phyloP scores from a whole-genome alignment of 2,888 invertebrate species.

The Pseudococcus viburni region DNA sequence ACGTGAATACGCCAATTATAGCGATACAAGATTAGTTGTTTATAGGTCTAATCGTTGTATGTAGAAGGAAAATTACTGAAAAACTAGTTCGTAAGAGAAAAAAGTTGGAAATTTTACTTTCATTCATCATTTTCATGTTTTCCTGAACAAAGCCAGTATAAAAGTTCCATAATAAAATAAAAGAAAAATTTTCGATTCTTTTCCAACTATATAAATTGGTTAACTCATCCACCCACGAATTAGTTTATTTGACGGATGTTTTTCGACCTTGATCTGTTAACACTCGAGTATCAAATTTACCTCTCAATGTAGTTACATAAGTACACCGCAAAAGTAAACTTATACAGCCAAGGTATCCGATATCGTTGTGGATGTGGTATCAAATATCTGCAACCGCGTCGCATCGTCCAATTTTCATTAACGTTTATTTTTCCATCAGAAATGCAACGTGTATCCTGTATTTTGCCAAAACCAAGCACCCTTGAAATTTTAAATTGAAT shows the following conservation, averaged over 20 bases:
- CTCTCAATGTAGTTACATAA: background rate
- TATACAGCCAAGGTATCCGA: background rate
- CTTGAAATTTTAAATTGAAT: background rate
- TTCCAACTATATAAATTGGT: background rate
- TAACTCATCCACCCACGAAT: constrained; percentile 9
- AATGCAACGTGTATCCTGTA: background rate
- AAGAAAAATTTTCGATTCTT: background rate
- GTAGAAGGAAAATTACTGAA: too few relatives aligned
- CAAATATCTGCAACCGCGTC: background rate
- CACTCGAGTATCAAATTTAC: constrained; percentile 2
- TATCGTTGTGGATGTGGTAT: background rate
- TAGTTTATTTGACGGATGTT: background rate
- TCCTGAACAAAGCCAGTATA: background rate
- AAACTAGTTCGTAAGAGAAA: too few relatives aligned
- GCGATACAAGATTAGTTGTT: background rate
- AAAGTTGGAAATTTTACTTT: too few relatives aligned
- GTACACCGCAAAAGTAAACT: constrained; percentile 4
- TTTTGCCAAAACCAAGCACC: background rate
- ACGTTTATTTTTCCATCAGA: background rate
- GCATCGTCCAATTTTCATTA: background rate
- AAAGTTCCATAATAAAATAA: background rate
- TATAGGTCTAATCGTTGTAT: background rate
- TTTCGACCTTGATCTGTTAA: constrained; percentile 35
- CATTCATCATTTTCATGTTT: too few relatives aligned
- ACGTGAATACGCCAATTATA: background rate